phyloP scores from a whole-genome alignment of 2,888 invertebrate species.

The Diarsia mendica region DNA sequence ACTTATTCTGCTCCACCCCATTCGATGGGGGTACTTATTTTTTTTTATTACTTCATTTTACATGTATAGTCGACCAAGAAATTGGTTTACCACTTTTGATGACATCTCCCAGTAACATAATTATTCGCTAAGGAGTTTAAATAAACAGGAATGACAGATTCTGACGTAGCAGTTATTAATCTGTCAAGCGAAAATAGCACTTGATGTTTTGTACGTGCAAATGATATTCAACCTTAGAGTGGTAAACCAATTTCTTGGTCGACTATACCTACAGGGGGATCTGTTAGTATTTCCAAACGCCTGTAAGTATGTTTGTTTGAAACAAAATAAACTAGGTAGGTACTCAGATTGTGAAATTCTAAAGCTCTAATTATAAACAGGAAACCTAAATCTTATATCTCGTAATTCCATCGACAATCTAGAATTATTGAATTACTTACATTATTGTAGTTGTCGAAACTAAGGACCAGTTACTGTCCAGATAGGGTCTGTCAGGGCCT shows the following conservation, averaged over 20 bases:
- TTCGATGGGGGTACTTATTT: conserved; percentile 9
- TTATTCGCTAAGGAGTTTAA: no score
- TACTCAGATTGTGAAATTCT: neutral
- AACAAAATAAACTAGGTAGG: neutral
- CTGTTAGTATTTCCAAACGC: neutral
- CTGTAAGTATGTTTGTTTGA: neutral
- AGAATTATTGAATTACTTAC: neutral
- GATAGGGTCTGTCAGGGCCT: neutral
- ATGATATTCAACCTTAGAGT: no score
- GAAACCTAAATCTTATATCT: neutral
- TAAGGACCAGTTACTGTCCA: neutral
- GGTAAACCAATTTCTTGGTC: no score
- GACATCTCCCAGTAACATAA: no score
- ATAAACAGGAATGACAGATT: no score
- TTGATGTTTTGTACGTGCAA: no score
- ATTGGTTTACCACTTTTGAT: no score
- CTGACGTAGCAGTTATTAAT: no score
- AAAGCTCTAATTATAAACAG: neutral
- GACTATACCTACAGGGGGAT: neutral
- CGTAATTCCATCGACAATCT: conserved; percentile 1
- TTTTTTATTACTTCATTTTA: conserved; percentile 38
- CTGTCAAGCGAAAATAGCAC: no score
- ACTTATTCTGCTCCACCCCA: conserved; percentile 25
- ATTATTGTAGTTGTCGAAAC: conserved; percentile 14
- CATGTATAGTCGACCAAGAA: no score